Conservation (phyloP, 2,888 invertebrate species). For the Ornithoptera priamus region DNA sequence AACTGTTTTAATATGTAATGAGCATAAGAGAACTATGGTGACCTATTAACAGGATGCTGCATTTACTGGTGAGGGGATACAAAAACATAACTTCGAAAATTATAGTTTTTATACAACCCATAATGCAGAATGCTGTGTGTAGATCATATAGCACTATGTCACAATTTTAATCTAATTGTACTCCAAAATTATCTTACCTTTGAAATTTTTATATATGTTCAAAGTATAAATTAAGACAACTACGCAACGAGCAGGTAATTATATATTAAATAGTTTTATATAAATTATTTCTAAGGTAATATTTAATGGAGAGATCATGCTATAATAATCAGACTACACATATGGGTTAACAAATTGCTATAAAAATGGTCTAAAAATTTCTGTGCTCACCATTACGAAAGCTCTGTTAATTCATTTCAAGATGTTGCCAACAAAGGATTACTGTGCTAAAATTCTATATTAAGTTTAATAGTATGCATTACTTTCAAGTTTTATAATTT, state of each 20-base stretch:
- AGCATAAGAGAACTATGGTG: background rate
- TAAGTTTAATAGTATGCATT: conserved; percentile 3
- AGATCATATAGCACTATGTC: background rate
- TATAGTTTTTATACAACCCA: too few relatives aligned
- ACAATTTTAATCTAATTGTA: conserved; percentile 5
- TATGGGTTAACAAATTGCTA: conserved; percentile 19
- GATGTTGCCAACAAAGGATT: conserved; percentile 8
- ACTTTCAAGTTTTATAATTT: conserved; percentile 10
- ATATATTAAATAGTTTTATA: conserved; percentile 26
- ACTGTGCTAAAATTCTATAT: background rate
- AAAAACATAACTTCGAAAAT: background rate
- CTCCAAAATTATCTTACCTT: conserved; percentile 3
- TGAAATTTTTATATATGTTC: conserved; percentile 16
- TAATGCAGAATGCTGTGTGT: background rate
- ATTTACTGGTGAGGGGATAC: background rate
- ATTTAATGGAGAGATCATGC: conserved; percentile 29
- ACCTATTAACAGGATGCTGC: background rate
- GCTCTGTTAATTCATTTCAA: conserved; percentile 10
- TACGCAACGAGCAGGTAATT: conserved; percentile 26
- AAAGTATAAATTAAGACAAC: conserved; percentile 13
- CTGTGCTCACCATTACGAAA: conserved; percentile 12
- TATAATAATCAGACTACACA: conserved; percentile 28
- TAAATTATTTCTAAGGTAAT: conserved; percentile 24
- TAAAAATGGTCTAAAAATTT: conserved; percentile 18
- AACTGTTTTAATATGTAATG: background rate